Conservation (phyloP, 2,797 vertebrate genomes). For the Tangara arthus region DNA sequence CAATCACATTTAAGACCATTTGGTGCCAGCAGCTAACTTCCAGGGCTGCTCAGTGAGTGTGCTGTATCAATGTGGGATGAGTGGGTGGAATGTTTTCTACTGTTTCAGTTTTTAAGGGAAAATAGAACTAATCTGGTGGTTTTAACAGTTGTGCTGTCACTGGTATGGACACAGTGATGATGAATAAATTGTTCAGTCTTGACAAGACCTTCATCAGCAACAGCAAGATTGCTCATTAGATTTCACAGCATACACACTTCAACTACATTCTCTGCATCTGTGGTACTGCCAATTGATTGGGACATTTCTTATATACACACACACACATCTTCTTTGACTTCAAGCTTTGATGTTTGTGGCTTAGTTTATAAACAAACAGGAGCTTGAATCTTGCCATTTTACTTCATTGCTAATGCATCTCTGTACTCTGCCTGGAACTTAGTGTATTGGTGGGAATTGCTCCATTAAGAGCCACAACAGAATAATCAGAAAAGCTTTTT, state of each 20-base stretch:
- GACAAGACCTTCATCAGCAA: constrained; percentile 45
- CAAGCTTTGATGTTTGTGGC: not conserved
- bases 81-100: constrained; percentile 58
- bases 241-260: constrained; percentile 6
- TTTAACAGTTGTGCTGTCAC: constrained; percentile 53
- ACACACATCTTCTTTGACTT: not conserved
- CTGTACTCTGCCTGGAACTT: not conserved
- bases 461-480: not conserved
- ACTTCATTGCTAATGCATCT: not conserved
- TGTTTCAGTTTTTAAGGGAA: constrained; percentile 43
- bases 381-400: not conserved
- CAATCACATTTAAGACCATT: constrained; percentile 16
- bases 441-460: not conserved
- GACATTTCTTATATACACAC: not conserved
- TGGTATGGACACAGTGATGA: constrained; percentile 8
- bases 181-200: constrained; percentile 47
- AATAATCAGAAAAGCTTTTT: not conserved
- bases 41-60: constrained; percentile 21
- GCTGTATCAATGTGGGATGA: not conserved
- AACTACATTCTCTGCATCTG: not conserved
- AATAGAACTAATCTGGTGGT: constrained; percentile 35
- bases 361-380: constrained; percentile 41
- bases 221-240: constrained; percentile 49
- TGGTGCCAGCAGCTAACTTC: constrained; percentile 45
- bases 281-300: not conserved